Evolutionary conservation across 2,797 vertebrate genomes (phyloP), one percentile per base, ranked within the genome.

Genomic region (Muscicapa striata): DNA sequence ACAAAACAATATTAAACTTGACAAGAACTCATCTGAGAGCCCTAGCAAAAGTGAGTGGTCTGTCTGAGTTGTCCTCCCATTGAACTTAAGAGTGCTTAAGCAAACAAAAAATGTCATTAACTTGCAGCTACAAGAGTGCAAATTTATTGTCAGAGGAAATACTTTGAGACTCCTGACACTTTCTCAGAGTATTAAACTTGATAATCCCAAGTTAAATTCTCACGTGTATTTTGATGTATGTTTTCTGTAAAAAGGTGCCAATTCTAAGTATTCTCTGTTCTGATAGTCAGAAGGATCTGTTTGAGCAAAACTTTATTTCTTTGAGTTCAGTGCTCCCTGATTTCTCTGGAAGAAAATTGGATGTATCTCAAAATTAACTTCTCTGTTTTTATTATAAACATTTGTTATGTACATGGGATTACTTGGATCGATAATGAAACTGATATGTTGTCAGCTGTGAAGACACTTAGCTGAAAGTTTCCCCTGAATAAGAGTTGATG

Each of bases 81-180:
- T 92, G 78, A 96, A 95, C 69, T 91, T 84, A 49, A 49, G 0
- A 78, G 51, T 15, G 16, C n/a, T 52, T 72, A 93, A 93, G 20
- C 89, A 93, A 96, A 88, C 41, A 96, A 54, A 83, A 93, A 90
- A 62, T 59, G 23, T 70, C 48, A 86, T 93, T 95, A 92, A 76
- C 48, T 73, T 73, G 16, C 40, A 69, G 45, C 52, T 76, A 46
- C 0, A 0, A 78, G 15, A 12, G 45, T 79, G 57, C 24, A 84
- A 79, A 43, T 84, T 87, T 91, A 72, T 79, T 87, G 66, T 91
- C 58, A 59, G 34, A 89, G 69, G 73, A 86, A 95, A 90, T 73
- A 40, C 36, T 72, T 40, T 26, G 26, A 95, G 58, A 73, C 23
- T 80, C 12, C 36, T 78, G 43, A 57, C 29, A 13, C 41, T 78